Percentiles rank a stretch among this genome's conserved stretches.
Evolutionary conservation across 2,113 vertebrate species (phyloP).

Genomic region (Scortum barcoo): DNA sequence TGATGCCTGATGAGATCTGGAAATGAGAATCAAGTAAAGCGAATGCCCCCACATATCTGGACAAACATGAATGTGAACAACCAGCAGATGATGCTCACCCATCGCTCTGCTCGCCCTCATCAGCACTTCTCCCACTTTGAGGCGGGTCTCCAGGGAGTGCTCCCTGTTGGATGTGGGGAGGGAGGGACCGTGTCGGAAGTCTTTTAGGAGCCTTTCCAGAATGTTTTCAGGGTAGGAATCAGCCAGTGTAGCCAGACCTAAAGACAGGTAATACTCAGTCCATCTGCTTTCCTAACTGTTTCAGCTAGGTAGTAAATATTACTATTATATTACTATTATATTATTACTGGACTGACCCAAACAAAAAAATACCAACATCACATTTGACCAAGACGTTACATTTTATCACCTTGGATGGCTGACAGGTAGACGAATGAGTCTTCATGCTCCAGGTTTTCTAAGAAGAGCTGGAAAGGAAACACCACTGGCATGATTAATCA

Average conservation of each 20-base stretch:
- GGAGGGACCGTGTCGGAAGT: constrained; percentile 73
- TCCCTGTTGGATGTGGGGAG: constrained; percentile 55
- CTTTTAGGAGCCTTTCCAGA: constrained; percentile 87
- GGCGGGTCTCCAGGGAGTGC: constrained; percentile 84
- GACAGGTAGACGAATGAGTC: constrained; percentile 97
- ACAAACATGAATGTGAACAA: background rate
- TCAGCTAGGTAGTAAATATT: background rate
- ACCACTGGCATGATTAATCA: constrained; percentile 5
- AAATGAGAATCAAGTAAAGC: background rate
- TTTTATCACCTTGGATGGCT: constrained; percentile 94
- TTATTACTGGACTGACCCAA: no score
- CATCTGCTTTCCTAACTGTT: background rate
- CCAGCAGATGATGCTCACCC: constrained; percentile 85
- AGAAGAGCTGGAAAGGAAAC: constrained; percentile 87
- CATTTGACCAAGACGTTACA: background rate
- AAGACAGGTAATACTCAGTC: constrained; percentile 3
- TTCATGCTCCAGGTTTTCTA: constrained; percentile 93
- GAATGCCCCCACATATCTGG: background rate
- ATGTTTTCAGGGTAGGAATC: constrained; percentile 88
- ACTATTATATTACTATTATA: no score
- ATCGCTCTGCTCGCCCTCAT: constrained; percentile 90
- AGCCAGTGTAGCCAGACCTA: constrained; percentile 89
- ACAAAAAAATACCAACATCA: background rate
- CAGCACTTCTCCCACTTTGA: constrained; percentile 95
- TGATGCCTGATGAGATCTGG: background rate